Evolutionary conservation across 2,888 invertebrate genomes (phyloP).

Genomic region (Hypercompe scribonia): DNA sequence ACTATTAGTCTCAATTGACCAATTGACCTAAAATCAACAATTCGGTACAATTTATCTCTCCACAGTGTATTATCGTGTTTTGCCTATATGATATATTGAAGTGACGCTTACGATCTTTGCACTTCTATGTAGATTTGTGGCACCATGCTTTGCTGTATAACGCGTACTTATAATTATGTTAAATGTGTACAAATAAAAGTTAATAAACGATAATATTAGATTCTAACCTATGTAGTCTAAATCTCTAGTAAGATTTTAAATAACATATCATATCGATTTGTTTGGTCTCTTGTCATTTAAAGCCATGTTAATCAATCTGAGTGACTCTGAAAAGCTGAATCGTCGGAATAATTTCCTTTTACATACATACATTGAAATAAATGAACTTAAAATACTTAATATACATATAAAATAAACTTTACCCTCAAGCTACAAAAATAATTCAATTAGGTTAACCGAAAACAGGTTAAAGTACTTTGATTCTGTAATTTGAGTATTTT

Average conservation of each 20-base stretch:
- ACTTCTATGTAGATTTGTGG: not conserved
- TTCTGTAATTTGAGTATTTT: too few species aligned
- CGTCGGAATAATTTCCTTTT: too few species aligned
- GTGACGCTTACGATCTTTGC: not conserved
- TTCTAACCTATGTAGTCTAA: not conserved
- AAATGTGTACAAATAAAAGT: too few species aligned
- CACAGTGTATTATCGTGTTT: not conserved
- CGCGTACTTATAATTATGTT: not conserved
- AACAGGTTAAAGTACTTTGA: not conserved
- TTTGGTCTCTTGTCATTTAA: not conserved
- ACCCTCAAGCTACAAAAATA: not conserved
- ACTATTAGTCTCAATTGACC: conserved; percentile 35
- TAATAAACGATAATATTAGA: not conserved
- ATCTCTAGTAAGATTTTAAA: too few species aligned
- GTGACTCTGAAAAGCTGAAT: too few species aligned
- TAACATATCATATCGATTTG: too few species aligned
- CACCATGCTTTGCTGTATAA: not conserved
- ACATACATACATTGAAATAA: too few species aligned
- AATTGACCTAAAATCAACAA: conserved; percentile 34
- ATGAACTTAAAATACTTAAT: not conserved
- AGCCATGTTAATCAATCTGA: not conserved
- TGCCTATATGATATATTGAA: not conserved
- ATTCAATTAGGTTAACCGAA: not conserved
- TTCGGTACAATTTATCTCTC: conserved; percentile 28
- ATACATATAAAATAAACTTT: not conserved